These are phyloP conservation scores for Pelochelys cantorii DNA, from an alignment of 2,797 vertebrate genomes.

Conservation along the genomic window DNA sequence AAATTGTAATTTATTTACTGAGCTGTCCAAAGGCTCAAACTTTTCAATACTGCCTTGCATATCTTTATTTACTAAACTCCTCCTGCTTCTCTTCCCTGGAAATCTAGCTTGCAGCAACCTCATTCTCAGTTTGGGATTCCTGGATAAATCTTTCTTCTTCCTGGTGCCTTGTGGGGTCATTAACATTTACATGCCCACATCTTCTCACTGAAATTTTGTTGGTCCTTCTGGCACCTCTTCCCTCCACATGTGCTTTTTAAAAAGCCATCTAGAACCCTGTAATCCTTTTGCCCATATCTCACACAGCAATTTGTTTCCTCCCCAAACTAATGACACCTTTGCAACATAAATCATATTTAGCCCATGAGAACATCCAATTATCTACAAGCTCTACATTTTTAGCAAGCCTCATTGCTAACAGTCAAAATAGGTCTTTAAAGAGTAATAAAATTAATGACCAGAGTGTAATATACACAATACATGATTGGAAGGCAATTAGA, in stretches of 20 bases:
- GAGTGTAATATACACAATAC: neutral
- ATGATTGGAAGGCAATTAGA: neutral
- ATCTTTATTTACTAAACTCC: slow-evolving; percentile 49
- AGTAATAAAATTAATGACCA: slow-evolving; percentile 30
- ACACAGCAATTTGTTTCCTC: slow-evolving; percentile 38
- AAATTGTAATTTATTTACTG: slow-evolving; percentile 40
- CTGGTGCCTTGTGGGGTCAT: slow-evolving; percentile 50
- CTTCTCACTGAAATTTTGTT: slow-evolving; percentile 65
- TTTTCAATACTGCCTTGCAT: slow-evolving; percentile 40
- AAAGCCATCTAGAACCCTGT: slow-evolving; percentile 49
- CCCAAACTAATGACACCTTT: slow-evolving; percentile 7
- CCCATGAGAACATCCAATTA: neutral
- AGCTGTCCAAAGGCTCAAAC: slow-evolving; percentile 41
- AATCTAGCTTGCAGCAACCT: slow-evolving; percentile 61
- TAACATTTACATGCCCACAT: slow-evolving; percentile 69
- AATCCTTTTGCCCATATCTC: slow-evolving; percentile 42
- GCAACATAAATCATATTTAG: slow-evolving; percentile 3
- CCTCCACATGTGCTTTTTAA: slow-evolving; percentile 74
- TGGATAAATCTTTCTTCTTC: slow-evolving; percentile 66
- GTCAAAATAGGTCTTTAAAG: slow-evolving; percentile 4
- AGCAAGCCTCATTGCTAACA: neutral
- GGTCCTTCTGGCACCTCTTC: slow-evolving; percentile 64
- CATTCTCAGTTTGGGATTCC: slow-evolving; percentile 61
- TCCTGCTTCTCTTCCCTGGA: slow-evolving; percentile 22
- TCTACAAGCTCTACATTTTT: neutral